Evolutionary conservation across 2,888 invertebrate genomes (phyloP).

Genomic region (Meloe dianella): DNA sequence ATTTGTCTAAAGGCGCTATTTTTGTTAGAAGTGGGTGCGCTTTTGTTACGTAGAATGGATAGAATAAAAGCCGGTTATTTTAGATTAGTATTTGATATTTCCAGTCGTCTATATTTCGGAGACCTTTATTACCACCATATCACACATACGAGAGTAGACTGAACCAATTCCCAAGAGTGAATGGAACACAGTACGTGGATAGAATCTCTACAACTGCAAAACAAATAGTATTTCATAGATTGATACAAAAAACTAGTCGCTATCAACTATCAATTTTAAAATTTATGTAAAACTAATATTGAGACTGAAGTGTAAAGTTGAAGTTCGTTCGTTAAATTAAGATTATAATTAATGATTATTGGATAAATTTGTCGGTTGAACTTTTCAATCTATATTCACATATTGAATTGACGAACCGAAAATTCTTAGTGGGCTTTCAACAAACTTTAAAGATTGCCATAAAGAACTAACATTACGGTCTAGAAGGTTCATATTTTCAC

Average conservation of each 20-base stretch:
- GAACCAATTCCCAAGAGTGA: slow-evolving; percentile 47
- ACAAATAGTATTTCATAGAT: slow-evolving; percentile 5
- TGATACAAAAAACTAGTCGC: slow-evolving; percentile 21
- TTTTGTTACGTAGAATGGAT: slow-evolving; percentile 33
- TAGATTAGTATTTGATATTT: slow-evolving; percentile 44
- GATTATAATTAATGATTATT: slow-evolving; percentile 6
- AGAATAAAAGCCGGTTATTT: slow-evolving; percentile 39
- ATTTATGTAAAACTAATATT: slow-evolving; percentile 18
- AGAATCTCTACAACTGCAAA: slow-evolving; percentile 29
- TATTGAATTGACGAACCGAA: background rate
- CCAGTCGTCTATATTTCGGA: slow-evolving; percentile 43
- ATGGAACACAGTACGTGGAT: slow-evolving; percentile 43
- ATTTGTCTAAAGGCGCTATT: slow-evolving; percentile 2
- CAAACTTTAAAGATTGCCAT: background rate
- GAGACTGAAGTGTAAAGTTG: background rate
- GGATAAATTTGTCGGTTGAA: background rate
- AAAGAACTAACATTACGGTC: background rate
- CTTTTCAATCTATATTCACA: background rate
- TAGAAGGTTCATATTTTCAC: background rate
- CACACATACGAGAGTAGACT: slow-evolving; percentile 45
- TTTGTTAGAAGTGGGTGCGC: slow-evolving; percentile 8
- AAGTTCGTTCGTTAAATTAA: background rate
- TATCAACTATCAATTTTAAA: slow-evolving; percentile 37
- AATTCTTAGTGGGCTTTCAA: background rate
- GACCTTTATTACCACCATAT: slow-evolving; percentile 45